These are phyloP conservation scores for Trididemnum clinides DNA, from an alignment of 23 tunicate genomes.

Conservation along the genomic window DNA sequence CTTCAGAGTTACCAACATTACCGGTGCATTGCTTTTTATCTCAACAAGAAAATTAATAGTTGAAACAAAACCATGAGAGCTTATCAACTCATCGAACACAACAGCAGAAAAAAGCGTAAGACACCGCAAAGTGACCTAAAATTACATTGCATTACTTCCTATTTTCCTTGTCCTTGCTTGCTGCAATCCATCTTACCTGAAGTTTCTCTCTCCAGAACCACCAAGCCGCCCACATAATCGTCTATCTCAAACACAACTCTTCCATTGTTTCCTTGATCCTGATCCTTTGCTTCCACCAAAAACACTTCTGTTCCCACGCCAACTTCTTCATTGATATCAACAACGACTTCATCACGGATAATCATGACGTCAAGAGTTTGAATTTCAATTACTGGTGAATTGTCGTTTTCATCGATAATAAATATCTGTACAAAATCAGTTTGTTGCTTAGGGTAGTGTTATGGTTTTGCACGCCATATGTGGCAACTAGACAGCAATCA, in stretches of 20 bases:
- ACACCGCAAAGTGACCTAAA: too few relatives aligned
- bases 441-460: too few relatives aligned
- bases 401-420: slow-evolving; percentile 80
- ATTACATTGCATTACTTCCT: too few relatives aligned
- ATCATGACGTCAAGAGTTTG: slow-evolving; percentile 11
- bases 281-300: slow-evolving; percentile 35
- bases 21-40: too few relatives aligned
- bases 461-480: too few relatives aligned
- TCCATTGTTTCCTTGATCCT: slow-evolving; percentile 64
- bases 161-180: too few relatives aligned
- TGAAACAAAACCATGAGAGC: too few relatives aligned
- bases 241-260: slow-evolving; percentile 47
- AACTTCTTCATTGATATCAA: slow-evolving; percentile 65
- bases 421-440: slow-evolving; percentile 41
- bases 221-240: neutral
- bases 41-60: too few relatives aligned
- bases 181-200: slow-evolving; percentile 41
- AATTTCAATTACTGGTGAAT: slow-evolving; percentile 51
- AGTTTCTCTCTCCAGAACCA: neutral
- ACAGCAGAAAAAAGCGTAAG: too few relatives aligned
- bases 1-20: too few relatives aligned
- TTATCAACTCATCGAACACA: too few relatives aligned
- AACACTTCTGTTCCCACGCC: slow-evolving; percentile 35
- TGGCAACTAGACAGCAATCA: neutral
- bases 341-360: slow-evolving; percentile 33